phyloP scores from a whole-genome alignment of 2,113 vertebrate genomes.

The Dunckerocampus dactyliophorus region DNA sequence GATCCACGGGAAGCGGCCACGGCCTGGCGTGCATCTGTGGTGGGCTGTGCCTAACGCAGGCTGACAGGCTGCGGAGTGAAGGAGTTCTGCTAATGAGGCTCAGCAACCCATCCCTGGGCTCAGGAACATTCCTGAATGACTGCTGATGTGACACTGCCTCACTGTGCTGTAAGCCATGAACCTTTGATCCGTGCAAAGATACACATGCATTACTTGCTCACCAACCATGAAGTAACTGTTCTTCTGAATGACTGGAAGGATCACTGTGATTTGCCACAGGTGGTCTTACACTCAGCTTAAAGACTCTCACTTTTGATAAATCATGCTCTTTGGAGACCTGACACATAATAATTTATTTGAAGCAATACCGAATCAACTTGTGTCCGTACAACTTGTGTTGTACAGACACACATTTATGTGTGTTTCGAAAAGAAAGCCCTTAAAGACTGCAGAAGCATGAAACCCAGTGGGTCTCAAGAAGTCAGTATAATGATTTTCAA shows the following conservation, averaged over 20 bases:
- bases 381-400: conserved; percentile 51
- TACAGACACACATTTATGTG: conserved; percentile 52
- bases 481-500: conserved; percentile 65
- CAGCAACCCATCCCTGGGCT: conserved; percentile 69
- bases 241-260: conserved; percentile 47
- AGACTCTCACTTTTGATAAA: not conserved
- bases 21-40: conserved; percentile 75
- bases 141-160: conserved; percentile 64
- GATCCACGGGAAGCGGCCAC: conserved; percentile 76
- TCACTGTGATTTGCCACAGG: conserved; percentile 47
- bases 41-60: conserved; percentile 77
- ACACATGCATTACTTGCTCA: conserved; percentile 46
- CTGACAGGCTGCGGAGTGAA: conserved; percentile 79
- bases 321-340: not conserved
- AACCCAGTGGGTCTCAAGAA: conserved; percentile 54
- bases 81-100: conserved; percentile 80
- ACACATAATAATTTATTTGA: conserved; percentile 13
- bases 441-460: conserved; percentile 44
- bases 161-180: conserved; percentile 52
- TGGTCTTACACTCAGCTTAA: conserved; percentile 33
- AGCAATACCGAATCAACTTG: conserved; percentile 44
- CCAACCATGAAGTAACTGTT: conserved; percentile 49
- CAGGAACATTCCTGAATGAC: conserved; percentile 66
- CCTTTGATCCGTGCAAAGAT: conserved; percentile 54
- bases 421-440: conserved; percentile 40